Base-by-base conservation (phyloP, 2,797 vertebrate species). In the Eulemur albifrons region DNA sequence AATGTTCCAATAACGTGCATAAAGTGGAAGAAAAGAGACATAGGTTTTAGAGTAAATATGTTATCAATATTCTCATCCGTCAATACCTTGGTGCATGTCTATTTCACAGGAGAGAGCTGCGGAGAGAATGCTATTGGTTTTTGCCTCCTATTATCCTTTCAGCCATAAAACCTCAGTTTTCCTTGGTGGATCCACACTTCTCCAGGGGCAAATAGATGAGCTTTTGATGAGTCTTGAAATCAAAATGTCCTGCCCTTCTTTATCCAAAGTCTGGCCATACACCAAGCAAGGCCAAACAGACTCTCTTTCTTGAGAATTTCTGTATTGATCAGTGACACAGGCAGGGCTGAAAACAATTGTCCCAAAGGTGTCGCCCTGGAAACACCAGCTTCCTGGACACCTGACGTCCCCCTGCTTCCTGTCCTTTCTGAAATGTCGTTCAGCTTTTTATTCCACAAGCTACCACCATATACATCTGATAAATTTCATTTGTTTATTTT, bases 71-170 rank as follows among this genome's bases (percentile, higher is more conserved):
- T 48, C 23, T 85, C 18, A 21, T 75, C 69, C 11, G 0, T 43
- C n/a, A 67, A 0, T 8, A 40, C 3, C 7, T 2, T 25, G 45
- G 21, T 2, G 5, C 0, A 2, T 4, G 23, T 59, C 11, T n/a
- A 0, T 72, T 50, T 54, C 61, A 75, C 40, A 7, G 4, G 2
- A 75, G 25, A 61, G 52, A 57, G 1, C 3, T 76, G 13, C 0
- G 8, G 11, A 7, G 5, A 70, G 40, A 82, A 17, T 6, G 7
- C 23, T 2, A 0, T 35, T 59, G 72, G 17, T 59, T 48, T 48
- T 72, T 61, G 48, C 59, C 23, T 30, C 11, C 30, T 38, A 69
- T 38, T 69, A n/a, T 69, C 20, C 35, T 21, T 23, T 75, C 57
- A 65, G 30, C 38, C 63, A 4, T 8, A 40, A 45, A 17, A 54